These are phyloP conservation scores for Hexactinellida sp. DNA, from an alignment of 37 sponge, comb jelly and placozoan species.

Conservation along the genomic window DNA sequence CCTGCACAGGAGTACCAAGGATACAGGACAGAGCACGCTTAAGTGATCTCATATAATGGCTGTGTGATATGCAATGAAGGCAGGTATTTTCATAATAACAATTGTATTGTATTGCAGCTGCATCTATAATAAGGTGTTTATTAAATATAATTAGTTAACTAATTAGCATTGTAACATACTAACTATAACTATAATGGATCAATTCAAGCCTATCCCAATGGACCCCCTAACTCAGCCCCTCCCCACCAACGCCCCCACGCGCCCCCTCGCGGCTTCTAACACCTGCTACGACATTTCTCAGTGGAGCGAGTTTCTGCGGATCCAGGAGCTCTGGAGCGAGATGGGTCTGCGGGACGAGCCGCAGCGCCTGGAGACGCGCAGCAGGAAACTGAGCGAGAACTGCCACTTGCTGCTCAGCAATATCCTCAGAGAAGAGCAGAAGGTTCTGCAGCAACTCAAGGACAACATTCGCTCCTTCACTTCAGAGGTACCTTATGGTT, in stretches of 20 bases:
- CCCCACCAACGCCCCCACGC: background rate
- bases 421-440: slow-evolving; percentile 11
- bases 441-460: background rate
- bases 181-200: background rate
- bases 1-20: background rate
- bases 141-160: background rate
- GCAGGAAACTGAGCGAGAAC: background rate
- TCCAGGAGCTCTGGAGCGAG: background rate
- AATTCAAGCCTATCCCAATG: background rate
- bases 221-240: background rate
- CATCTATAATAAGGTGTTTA: background rate
- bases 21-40: background rate
- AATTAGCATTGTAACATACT: background rate
- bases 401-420: background rate
- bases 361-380: background rate
- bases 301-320: background rate
- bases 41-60: background rate
- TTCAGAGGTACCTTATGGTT: background rate
- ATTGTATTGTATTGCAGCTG: no score
- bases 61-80: no score
- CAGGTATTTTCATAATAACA: no score
- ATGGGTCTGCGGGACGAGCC: background rate
- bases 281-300: background rate
- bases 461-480: background rate
- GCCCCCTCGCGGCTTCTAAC: background rate